These are phyloP conservation scores for Neoniphon sammara DNA, from an alignment of 2,797 vertebrate genomes.

Conservation along the genomic window DNA sequence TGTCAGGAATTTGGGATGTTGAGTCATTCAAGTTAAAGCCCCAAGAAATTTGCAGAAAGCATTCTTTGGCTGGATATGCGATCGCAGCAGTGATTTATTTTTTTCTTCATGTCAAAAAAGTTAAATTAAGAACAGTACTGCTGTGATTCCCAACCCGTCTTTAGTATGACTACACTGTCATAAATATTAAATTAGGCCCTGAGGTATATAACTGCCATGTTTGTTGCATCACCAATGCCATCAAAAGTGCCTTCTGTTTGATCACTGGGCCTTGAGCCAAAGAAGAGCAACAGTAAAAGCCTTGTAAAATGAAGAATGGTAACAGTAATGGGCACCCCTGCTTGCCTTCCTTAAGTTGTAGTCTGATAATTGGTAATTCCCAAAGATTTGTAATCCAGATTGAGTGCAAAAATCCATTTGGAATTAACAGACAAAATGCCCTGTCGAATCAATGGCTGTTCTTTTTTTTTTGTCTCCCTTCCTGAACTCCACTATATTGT, in stretches of 20 bases:
- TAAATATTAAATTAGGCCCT: slow-evolving; percentile 62
- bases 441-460: slow-evolving; percentile 56
- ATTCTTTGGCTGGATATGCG: neutral
- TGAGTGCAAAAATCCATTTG: slow-evolving; percentile 48
- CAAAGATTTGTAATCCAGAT: slow-evolving; percentile 59
- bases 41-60: neutral
- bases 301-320: slow-evolving; percentile 71
- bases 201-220: slow-evolving; percentile 75
- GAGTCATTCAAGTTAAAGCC: slow-evolving; percentile 17
- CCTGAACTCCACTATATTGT: slow-evolving; percentile 44
- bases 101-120: slow-evolving; percentile 31
- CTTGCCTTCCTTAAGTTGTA: slow-evolving; percentile 71
- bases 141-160: slow-evolving; percentile 2
- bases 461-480: slow-evolving; percentile 26
- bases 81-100: slow-evolving; percentile 4
- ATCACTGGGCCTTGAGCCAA: slow-evolving; percentile 82
- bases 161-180: slow-evolving; percentile 42
- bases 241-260: slow-evolving; percentile 87
- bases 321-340: slow-evolving; percentile 64
- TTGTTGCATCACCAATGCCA: slow-evolving; percentile 78
- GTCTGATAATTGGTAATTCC: slow-evolving; percentile 69
- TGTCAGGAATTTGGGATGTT: slow-evolving; percentile 33
- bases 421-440: slow-evolving; percentile 58
- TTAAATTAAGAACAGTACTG: slow-evolving; percentile 22
- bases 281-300: slow-evolving; percentile 76